Base-by-base conservation (phyloP, 2,113 vertebrate genomes). In the Orcinus orca region DNA sequence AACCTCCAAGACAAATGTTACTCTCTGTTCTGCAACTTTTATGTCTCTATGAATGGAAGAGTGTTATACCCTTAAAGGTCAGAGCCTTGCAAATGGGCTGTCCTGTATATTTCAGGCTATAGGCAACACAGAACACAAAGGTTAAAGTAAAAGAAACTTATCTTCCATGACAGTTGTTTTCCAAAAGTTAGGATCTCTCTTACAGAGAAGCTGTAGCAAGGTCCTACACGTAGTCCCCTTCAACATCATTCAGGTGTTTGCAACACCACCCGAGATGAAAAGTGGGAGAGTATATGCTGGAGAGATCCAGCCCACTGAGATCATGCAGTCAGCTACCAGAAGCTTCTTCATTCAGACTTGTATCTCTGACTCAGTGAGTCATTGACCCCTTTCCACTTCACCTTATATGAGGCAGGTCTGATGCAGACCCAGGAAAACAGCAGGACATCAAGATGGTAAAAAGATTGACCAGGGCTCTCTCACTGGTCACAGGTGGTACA, bases 281-380 rank as follows among this genome's bases (percentile, higher is more conserved):
- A 18, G 12, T 14, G 18, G 31, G 26, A 68, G 53, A 33, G 29
- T 14, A 2, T 62, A 21, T 62, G 60, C 26, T 8, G 5, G 38
- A 58, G 29, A n/a, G 38, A 68, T 25, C 17, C 86, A 17, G 12
- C 70, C 71, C 82, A 9, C 36, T 20, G 77, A 81, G 71, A 58
- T 8, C 0, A n/a, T 0, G 17, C 62, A 23, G 8, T 0, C 58
- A 20, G 62, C 38, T 38, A 1, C 55, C 1, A 1, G 11, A 25
- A 65, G 82, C 41, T n/a, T 1, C 53, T 18, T 53, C 36, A n/a
- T 26, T 31, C 38, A 68, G 60, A 44, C 23, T 14, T 26, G 5
- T 7, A 21, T 25, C 29, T 38, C 36, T 7, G 71, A 82, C 79
- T 36, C 55, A 14, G 25, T 21, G 70, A n/a, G 50, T 36, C 47